Conservation (phyloP, 2,113 vertebrate genomes). For the Tretioscincus oriximinensis region DNA sequence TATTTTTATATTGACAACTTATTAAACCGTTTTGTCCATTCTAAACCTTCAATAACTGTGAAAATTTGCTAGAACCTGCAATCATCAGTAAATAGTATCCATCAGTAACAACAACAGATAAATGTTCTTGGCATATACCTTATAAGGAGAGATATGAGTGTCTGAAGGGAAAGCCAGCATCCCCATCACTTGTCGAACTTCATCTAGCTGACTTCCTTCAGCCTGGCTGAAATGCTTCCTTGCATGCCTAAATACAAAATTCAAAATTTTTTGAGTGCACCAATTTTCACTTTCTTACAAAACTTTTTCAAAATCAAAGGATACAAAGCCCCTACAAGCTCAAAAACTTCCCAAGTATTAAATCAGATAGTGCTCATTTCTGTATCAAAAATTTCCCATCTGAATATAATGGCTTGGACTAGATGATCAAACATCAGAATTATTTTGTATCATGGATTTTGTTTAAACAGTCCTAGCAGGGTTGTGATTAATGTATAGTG, state of each 20-base stretch:
- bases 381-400: not conserved
- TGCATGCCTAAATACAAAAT: constrained; percentile 82
- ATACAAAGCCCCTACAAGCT: not conserved
- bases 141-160: constrained; percentile 97
- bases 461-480: not conserved
- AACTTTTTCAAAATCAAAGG: not conserved
- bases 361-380: not conserved
- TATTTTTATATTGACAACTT: not conserved
- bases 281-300: not conserved
- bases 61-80: not conserved
- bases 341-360: not conserved
- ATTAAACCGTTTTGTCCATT: not conserved
- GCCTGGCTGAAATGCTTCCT: constrained; percentile 98
- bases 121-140: constrained; percentile 72
- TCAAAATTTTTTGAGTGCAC: not conserved
- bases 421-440: not conserved
- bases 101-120: not conserved
- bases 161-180: constrained; percentile 99
- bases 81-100: not conserved
- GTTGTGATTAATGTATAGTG: not conserved
- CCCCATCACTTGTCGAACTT: constrained; percentile 98
- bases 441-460: not conserved
- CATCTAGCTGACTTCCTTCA: constrained; percentile 95
- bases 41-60: not conserved
- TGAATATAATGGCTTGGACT: not conserved